These are phyloP conservation scores for Coracias cyanogaster DNA, from an alignment of 2,797 vertebrate species.

Conservation along the genomic window DNA sequence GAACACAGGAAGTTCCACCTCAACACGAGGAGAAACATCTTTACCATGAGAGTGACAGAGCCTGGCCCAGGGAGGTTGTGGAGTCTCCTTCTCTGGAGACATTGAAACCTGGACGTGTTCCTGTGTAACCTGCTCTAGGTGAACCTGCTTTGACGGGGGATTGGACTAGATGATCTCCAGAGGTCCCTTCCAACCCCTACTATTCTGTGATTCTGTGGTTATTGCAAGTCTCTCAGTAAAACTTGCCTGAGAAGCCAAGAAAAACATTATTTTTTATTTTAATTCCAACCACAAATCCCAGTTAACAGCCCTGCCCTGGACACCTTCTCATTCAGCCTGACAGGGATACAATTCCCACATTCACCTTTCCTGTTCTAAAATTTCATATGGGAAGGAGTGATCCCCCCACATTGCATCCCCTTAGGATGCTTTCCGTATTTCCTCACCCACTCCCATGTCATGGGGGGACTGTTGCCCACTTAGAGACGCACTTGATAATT, in stretches of 20 bases:
- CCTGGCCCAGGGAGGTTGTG: too few species aligned
- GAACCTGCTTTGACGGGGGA: too few species aligned
- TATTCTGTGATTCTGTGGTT: not conserved
- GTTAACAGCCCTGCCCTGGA: not conserved
- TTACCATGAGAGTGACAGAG: too few species aligned
- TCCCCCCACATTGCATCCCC: not conserved
- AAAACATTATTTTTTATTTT: not conserved
- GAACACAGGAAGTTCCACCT: too few species aligned
- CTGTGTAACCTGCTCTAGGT: too few species aligned
- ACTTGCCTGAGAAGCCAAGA: not conserved
- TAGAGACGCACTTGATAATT: not conserved
- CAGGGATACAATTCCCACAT: not conserved
- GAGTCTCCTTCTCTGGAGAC: too few species aligned
- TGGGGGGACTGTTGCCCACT: rapidly evolving
- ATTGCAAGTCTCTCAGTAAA: not conserved
- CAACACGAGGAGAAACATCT: too few species aligned
- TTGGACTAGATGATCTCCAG: too few species aligned
- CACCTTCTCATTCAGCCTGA: not conserved
- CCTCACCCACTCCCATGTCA: not conserved
- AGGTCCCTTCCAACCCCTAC: too few species aligned
- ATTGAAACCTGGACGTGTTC: too few species aligned
- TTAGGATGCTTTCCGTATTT: not conserved
- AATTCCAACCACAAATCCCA: not conserved
- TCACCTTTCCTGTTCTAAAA: not conserved
- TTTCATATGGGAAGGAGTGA: not conserved